Evolutionary conservation across 2,113 vertebrate species (phyloP), one percentile per base, ranked within the genome.

Genomic region (Lophochroa leadbeateri): DNA sequence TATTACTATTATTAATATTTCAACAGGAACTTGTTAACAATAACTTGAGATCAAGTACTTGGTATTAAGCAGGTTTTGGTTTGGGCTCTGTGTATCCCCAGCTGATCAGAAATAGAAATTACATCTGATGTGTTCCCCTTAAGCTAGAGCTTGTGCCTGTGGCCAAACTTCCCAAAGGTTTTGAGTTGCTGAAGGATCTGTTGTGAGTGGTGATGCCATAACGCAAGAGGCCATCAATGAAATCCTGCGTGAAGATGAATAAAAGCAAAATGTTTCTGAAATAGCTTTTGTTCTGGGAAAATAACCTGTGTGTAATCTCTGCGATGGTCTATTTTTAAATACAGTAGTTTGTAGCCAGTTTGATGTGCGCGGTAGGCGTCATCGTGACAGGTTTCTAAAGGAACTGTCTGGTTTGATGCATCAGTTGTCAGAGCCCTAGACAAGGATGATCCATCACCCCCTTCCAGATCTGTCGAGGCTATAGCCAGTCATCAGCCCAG

Each of bases 211-310:
- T 1, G 25, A 35, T 15, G 18, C 15, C 9, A 1, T 11, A 24
- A 21, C 7, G 1, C 9, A 2, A 19, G 17, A 52, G 49, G 53
- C 2, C 8, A 18, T 63, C 25, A 6, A 11, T 14, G 67, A 67
- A 82, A 82, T 23, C 82, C 64, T 2, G 23, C 0, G 0, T 0
- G 6, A n/a, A 13, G 61, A 43, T 41, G 33, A 70, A 65, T 2
- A 15, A 33, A 50, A 82, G 7, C 58, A 37, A 20, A 53, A 9
- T 1, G 7, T 61, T 85, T 68, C 65, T 0, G 2, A 20, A 31
- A 14, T 27, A 9, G 9, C 37, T 13, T 19, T n/a, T 13, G 10
- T 41, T 55, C 28, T 0, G 37, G 70, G 44, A 52, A 37, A 33
- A 19, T 1, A 1, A 65, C 7, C 25, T 1, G 13, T 10, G 39